A percentile compares a stretch with the other conserved stretches of the same genome.
Evolutionary conservation across 2,797 vertebrate genomes (phyloP).

Genomic region (Tinamus major): DNA sequence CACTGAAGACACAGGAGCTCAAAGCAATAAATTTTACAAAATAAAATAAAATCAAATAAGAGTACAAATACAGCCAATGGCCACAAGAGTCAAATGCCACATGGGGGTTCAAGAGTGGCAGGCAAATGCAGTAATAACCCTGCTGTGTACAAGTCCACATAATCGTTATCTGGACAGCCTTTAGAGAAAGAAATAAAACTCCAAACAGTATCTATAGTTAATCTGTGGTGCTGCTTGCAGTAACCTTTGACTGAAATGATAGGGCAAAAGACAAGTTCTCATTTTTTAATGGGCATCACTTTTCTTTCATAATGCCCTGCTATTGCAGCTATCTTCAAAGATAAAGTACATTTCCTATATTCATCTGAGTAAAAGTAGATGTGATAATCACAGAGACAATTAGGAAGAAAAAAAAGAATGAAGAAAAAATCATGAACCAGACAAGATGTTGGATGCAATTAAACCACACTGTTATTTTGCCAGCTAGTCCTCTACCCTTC

Average conservation of each 20-base stretch:
- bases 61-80: constrained; percentile 31
- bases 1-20: constrained; percentile 49
- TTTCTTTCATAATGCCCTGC: neutral
- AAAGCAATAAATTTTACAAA: constrained; percentile 55
- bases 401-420: neutral
- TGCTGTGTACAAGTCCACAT: neutral
- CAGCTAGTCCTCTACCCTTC: neutral
- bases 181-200: constrained; percentile 3
- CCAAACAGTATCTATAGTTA: neutral
- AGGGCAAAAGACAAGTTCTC: neutral
- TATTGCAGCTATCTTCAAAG: neutral
- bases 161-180: neutral
- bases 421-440: neutral
- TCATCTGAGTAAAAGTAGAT: neutral
- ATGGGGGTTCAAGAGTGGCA: neutral
- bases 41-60: constrained; percentile 59
- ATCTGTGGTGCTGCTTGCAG: neutral
- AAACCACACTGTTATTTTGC: neutral
- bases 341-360: neutral
- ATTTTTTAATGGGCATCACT: neutral
- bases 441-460: neutral
- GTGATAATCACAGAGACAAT: neutral
- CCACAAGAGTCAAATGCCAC: constrained; percentile 51
- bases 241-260: neutral
- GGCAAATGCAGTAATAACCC: constrained; percentile 32